Conservation (phyloP, 2,113 vertebrate genomes). For the Oreochromis spilurus region DNA sequence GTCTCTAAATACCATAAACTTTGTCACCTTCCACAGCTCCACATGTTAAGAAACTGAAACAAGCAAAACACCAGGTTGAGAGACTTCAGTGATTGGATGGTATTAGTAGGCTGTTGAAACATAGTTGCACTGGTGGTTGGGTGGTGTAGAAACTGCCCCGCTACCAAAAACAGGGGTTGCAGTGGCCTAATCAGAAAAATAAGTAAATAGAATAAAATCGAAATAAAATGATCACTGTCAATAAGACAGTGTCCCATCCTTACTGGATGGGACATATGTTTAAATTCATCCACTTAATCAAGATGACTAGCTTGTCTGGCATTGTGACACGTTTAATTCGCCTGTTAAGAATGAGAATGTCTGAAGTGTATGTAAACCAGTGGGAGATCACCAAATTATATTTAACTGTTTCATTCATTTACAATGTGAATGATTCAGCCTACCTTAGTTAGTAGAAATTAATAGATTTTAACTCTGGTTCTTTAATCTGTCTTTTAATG, state of each 20-base stretch:
- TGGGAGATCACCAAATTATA: background rate
- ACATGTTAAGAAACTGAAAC: background rate
- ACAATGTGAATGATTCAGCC: background rate
- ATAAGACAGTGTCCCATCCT: background rate
- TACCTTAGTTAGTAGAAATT: background rate
- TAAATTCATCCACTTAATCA: too few relatives aligned
- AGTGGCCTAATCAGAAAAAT: background rate
- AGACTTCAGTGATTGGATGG: background rate
- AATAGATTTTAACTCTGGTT: background rate
- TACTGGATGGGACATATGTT: background rate
- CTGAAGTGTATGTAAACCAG: background rate
- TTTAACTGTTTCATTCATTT: background rate
- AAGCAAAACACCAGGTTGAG: background rate
- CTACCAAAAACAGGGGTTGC: background rate
- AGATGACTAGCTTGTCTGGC: background rate
- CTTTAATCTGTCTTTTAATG: background rate
- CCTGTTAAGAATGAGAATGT: background rate
- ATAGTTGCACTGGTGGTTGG: background rate
- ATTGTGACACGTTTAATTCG: background rate
- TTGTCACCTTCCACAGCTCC: background rate
- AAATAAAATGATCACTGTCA: background rate
- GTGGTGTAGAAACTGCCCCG: background rate
- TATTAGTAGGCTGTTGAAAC: background rate
- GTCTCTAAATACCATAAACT: background rate
- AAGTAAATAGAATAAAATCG: rapidly evolving